Percentiles rank a stretch among this genome's conserved stretches.
These are phyloP conservation scores for Bombus polaris DNA, from an alignment of 1,140 invertebrate species.

Conservation along the genomic window DNA sequence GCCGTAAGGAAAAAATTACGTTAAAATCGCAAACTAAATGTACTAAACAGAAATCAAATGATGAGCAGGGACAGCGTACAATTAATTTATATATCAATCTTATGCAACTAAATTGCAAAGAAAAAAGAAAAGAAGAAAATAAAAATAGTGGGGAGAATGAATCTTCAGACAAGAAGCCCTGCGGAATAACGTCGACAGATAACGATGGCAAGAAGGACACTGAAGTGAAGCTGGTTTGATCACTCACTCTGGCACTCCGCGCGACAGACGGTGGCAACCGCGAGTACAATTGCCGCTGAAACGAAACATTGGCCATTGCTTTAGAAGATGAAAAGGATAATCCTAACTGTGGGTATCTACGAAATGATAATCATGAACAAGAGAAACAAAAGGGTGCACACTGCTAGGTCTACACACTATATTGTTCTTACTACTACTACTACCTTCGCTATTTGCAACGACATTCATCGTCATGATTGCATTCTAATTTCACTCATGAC, in stretches of 20 bases:
- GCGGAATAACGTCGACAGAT: conserved; percentile 21
- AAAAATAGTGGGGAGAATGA: background rate
- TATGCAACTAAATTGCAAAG: background rate
- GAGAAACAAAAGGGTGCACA: conserved; percentile 24
- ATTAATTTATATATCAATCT: background rate
- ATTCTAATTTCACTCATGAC: background rate
- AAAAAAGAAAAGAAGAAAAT: background rate
- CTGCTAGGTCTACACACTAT: conserved; percentile 56
- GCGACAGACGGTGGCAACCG: conserved; percentile 79
- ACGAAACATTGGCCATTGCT: conserved; percentile 64
- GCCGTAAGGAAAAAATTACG: background rate
- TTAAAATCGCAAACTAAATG: background rate
- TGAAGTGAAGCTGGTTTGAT: conserved; percentile 59
- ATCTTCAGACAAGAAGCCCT: conserved; percentile 13
- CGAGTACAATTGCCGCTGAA: conserved; percentile 82
- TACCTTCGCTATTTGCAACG: conserved; percentile 22
- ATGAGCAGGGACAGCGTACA: background rate
- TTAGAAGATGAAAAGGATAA: conserved; percentile 34
- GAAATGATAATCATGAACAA: conserved; percentile 46
- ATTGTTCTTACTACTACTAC: conserved; percentile 53
- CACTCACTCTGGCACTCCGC: conserved; percentile 84
- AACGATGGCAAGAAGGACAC: conserved; percentile 45
- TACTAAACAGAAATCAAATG: background rate
- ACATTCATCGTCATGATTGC: background rate
- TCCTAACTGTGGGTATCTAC: conserved; percentile 12